phyloP scores from a whole-genome alignment of 1,140 invertebrate species.

The Drosophila obscura region DNA sequence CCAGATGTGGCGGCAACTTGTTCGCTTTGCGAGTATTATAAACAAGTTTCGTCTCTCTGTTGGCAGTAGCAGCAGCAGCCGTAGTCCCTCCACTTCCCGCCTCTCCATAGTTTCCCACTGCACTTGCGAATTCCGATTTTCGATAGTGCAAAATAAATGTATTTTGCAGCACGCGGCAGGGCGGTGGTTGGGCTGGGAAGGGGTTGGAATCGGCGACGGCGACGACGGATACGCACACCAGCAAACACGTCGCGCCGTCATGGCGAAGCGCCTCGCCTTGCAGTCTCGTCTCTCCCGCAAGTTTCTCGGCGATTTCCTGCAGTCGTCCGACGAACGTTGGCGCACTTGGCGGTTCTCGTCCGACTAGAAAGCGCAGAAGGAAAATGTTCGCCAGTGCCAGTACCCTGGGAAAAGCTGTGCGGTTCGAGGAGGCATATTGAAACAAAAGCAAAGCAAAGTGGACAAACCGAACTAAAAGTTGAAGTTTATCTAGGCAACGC shows the following conservation, averaged over 20 bases:
- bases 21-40: constrained; percentile 12
- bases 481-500: not conserved
- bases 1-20: constrained; percentile 30
- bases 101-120: not conserved
- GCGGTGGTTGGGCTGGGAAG: not conserved
- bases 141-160: constrained; percentile 53
- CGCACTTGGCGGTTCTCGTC: constrained; percentile 45
- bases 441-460: not conserved
- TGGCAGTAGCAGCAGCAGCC: too few species aligned
- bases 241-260: constrained; percentile 15
- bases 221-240: constrained; percentile 28
- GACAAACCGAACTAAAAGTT: constrained; percentile 13
- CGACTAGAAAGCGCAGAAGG: not conserved
- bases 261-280: constrained; percentile 38
- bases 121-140: constrained; percentile 51
- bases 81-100: too few species aligned
- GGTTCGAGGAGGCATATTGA: constrained; percentile 26
- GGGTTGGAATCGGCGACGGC: not conserved
- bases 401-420: constrained; percentile 40
- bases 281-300: constrained; percentile 49
- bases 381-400: constrained; percentile 10
- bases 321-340: constrained; percentile 67
- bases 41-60: constrained; percentile 57
- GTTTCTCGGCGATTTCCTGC: constrained; percentile 61
- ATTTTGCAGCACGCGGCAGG: not conserved